Evolutionary conservation across 2,888 invertebrate genomes (phyloP), one percentile per base, ranked within the genome.

Genomic region (Altica lythri): DNA sequence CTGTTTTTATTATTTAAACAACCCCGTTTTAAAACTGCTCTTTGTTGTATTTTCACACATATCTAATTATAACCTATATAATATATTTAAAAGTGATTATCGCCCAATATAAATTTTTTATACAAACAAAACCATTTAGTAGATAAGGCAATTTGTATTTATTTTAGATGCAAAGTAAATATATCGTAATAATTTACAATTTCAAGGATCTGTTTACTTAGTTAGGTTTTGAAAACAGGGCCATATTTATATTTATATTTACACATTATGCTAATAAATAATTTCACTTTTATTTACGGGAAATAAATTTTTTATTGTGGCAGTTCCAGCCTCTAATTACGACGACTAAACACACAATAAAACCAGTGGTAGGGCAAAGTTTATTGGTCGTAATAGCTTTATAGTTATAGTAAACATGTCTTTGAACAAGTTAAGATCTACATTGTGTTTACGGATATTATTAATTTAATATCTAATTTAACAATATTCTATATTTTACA

Each of bases 271-370:
- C 43, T 57, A 55, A 59, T 61, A 61, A 61, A 61, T 59, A 55
- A 53, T 57, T 61, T 59, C 59, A 59, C 53, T 59, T 40, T 57
- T 61, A 61, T 61, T 61, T 59, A 59, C 57, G 53, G 45, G 52
- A 53, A 51, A 55, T 56, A 55, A 59, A 53, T 42, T 51, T 59
- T 57, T 55, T 54, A 54, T 49, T 53, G 29, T 10, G 35, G 53
- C 27, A 42, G 40, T 53, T 55, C 27, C 46, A 19, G 37, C 16
- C 29, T 34, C 32, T 49, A 56, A 56, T 61, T 58, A 60, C 42
- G 49, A 46, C 53, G 44, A 40, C 45, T 52, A 50, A 60, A 58
- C 56, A 43, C 51, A 53, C 48, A 56, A 61, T 59, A 61, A 57
- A 57, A 53, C 48, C 51, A 45, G 53, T 50, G 32, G 35, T 40